phyloP scores from a whole-genome alignment of 1,140 invertebrate genomes.

The Watersipora subatra region DNA sequence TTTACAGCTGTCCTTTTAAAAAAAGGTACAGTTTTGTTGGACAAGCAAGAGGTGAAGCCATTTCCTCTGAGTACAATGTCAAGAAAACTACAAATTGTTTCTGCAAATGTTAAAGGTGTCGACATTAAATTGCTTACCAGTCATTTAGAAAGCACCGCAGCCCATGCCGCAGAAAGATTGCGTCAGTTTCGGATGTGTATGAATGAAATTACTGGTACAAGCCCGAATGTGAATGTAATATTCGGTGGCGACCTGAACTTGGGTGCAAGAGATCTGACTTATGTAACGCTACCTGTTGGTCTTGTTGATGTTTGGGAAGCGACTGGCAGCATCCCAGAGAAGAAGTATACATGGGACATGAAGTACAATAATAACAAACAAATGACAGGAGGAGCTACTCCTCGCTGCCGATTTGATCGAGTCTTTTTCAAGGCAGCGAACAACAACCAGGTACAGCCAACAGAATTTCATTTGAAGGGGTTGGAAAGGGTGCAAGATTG shows the following conservation, averaged over 20 bases:
- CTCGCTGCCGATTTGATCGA: slow-evolving; percentile 48
- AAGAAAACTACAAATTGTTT: slow-evolving; percentile 42
- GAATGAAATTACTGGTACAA: slow-evolving; percentile 24
- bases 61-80: slow-evolving; percentile 44
- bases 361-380: slow-evolving; percentile 43
- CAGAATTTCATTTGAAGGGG: slow-evolving; percentile 49
- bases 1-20: slow-evolving; percentile 44
- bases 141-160: slow-evolving; percentile 49
- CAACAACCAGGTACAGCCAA: slow-evolving; percentile 30
- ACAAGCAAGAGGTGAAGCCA: slow-evolving; percentile 36
- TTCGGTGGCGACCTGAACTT: slow-evolving; percentile 52
- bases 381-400: slow-evolving; percentile 33
- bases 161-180: slow-evolving; percentile 38
- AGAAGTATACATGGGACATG: slow-evolving; percentile 49
- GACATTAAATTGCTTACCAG: slow-evolving; percentile 44
- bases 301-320: slow-evolving; percentile 46
- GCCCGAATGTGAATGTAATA: slow-evolving; percentile 39
- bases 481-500: slow-evolving; percentile 44
- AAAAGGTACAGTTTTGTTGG: slow-evolving; percentile 36
- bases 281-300: slow-evolving; percentile 37
- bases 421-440: slow-evolving; percentile 40
- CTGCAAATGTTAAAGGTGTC: slow-evolving; percentile 42
- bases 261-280: slow-evolving; percentile 46
- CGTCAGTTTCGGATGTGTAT: slow-evolving; percentile 43
- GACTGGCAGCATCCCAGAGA: slow-evolving; percentile 45